phyloP scores from a whole-genome alignment of 2,113 vertebrate species.

The Rhinogobius similis region DNA sequence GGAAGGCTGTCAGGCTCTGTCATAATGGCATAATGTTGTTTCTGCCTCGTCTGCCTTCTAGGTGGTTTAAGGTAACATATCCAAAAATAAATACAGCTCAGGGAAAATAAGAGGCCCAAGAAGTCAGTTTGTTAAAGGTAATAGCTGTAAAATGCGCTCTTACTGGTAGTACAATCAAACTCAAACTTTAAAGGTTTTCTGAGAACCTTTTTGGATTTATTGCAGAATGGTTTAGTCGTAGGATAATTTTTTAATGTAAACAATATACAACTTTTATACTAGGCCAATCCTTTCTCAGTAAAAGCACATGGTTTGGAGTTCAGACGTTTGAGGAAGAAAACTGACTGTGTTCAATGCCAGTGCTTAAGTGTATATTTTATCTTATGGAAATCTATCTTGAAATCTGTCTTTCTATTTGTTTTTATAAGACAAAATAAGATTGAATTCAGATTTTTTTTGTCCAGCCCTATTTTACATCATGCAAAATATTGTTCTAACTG shows the following conservation, averaged over 20 bases:
- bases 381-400: no score
- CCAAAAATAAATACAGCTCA: constrained; percentile 17
- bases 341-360: no score
- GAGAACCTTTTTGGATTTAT: neutral
- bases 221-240: neutral
- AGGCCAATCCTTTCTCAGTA: no score
- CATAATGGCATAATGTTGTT: neutral
- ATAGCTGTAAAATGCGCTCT: neutral
- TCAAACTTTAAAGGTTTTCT: neutral
- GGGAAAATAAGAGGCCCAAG: neutral
- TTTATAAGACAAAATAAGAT: no score
- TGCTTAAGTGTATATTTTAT: no score
- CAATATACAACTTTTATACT: neutral
- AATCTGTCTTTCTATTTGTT: no score
- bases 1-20: constrained; percentile 29
- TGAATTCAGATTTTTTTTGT: no score
- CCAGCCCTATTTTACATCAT: no score
- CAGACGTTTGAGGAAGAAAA: no score
- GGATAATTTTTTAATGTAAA: neutral
- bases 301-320: no score
- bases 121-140: constrained; percentile 2
- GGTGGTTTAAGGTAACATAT: neutral
- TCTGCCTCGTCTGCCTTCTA: neutral
- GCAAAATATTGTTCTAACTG: neutral
- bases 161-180: neutral